Evolutionary conservation across 2,797 vertebrate species (phyloP).

Genomic region (Hypotaenidia okinawae): DNA sequence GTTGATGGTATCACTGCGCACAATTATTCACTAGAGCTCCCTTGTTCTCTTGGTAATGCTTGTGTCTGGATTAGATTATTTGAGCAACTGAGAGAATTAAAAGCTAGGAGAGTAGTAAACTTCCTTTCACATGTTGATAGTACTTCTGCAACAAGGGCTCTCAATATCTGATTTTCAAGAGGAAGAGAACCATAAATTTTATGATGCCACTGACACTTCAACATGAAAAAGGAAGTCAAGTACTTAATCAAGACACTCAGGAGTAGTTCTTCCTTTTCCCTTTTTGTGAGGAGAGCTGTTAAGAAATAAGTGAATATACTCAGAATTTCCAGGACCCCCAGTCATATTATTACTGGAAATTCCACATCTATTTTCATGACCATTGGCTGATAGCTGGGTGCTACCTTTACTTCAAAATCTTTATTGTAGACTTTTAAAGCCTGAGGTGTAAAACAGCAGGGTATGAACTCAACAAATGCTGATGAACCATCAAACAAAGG

Average conservation of each 20-base stretch:
- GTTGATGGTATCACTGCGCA: neutral
- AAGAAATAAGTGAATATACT: neutral
- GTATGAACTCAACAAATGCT: neutral
- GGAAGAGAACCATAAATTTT: neutral
- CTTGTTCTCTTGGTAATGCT: neutral
- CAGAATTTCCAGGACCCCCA: neutral
- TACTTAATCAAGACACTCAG: neutral
- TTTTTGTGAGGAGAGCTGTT: neutral
- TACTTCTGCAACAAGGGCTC: slow-evolving; percentile 7
- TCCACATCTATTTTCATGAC: neutral
- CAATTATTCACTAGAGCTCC: neutral
- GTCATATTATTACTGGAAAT: neutral
- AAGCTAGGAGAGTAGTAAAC: neutral
- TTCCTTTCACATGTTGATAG: neutral
- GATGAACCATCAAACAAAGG: neutral
- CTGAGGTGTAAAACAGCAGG: neutral
- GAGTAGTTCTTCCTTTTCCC: neutral
- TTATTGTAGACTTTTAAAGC: neutral
- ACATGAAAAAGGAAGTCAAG: neutral
- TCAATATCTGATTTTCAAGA: neutral
- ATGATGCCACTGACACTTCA: neutral
- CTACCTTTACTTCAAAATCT: neutral
- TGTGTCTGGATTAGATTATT: neutral
- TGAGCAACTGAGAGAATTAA: slow-evolving; percentile 1
- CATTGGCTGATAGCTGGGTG: neutral